Conservation (phyloP, 2,797 vertebrate genomes). For the Hippocampus kuda region DNA sequence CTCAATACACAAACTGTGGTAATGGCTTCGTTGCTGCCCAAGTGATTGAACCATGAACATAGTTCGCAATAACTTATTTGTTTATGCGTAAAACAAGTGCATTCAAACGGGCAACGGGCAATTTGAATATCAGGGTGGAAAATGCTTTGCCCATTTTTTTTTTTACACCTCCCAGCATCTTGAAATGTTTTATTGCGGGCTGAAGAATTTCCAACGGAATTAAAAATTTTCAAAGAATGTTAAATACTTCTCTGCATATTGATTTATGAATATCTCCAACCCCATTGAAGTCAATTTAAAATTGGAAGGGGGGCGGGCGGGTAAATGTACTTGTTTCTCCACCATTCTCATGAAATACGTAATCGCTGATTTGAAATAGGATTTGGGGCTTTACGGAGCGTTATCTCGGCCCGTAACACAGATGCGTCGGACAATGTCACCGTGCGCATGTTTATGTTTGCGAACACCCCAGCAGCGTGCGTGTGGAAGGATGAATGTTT, state of each 20-base stretch:
- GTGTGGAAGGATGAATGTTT: constrained; percentile 5
- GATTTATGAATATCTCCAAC: background rate
- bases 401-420: background rate
- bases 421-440: background rate
- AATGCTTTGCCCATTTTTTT: too few species aligned
- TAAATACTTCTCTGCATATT: background rate
- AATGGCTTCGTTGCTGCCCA: background rate
- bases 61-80: background rate
- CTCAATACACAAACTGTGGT: background rate
- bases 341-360: background rate
- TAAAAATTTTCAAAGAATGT: too few species aligned
- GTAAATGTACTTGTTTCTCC: background rate
- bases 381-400: background rate
- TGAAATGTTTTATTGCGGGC: too few species aligned
- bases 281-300: background rate
- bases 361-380: background rate
- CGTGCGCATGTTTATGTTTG: constrained; percentile 1
- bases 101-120: too few species aligned
- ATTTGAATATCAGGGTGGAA: background rate
- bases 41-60: background rate
- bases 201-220: too few species aligned
- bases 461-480: background rate
- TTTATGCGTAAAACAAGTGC: background rate
- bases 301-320: background rate
- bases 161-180: too few species aligned